Conservation (phyloP, 2,888 invertebrate genomes). For the Cheilosia grossa region DNA sequence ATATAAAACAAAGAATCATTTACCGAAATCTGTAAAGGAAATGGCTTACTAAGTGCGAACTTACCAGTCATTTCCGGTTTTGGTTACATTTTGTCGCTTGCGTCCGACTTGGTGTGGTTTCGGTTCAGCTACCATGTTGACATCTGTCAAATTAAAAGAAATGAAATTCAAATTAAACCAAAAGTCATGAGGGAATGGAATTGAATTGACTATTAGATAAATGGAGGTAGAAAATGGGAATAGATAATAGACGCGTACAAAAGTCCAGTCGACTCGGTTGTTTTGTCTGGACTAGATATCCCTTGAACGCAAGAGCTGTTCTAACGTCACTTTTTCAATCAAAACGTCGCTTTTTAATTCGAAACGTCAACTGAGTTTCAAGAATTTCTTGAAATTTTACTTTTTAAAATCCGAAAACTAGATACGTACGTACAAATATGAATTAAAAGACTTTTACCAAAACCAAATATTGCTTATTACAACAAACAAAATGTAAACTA, state of each 20-base stretch:
- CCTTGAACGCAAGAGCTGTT: too few relatives aligned
- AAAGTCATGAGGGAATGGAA: not conserved
- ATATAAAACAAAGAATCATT: not conserved
- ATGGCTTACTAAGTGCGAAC: constrained; percentile 76
- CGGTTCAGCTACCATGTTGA: constrained; percentile 89
- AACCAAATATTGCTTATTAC: too few relatives aligned
- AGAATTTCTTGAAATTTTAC: too few relatives aligned
- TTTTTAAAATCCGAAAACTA: too few relatives aligned
- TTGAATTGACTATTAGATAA: not conserved
- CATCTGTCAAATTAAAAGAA: constrained; percentile 84
- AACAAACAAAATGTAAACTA: too few relatives aligned
- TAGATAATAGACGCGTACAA: not conserved
- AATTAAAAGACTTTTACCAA: too few relatives aligned
- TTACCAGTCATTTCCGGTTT: constrained; percentile 87
- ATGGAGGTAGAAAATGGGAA: not conserved
- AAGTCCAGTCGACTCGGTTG: too few relatives aligned
- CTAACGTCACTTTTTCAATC: too few relatives aligned
- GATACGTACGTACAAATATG: too few relatives aligned
- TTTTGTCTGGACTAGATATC: too few relatives aligned
- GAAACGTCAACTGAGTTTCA: too few relatives aligned
- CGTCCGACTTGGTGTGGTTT: constrained; percentile 87
- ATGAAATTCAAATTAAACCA: constrained; percentile 8
- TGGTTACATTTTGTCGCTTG: constrained; percentile 86
- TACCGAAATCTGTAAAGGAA: not conserved
- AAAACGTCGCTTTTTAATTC: too few relatives aligned